Base-by-base conservation (phyloP, 2,888 invertebrate genomes). In the Zhuqinia jingwanae region DNA sequence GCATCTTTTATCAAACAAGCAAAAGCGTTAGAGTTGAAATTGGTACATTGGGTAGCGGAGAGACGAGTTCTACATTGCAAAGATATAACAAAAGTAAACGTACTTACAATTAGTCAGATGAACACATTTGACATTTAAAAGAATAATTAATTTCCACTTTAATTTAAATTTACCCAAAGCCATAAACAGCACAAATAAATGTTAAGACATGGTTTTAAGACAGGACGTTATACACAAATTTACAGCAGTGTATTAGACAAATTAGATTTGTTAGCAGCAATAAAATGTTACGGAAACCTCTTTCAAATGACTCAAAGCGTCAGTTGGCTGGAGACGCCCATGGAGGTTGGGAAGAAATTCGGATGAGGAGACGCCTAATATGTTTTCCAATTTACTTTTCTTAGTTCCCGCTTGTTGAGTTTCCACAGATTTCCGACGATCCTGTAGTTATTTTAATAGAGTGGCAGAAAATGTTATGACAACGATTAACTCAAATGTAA, bases 201-300 rank as follows among this genome's bases (percentile, higher is more conserved):
- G n/a, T n/a, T n/a, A n/a, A n/a, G n/a, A n/a, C n/a, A n/a, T n/a
- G n/a, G n/a, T n/a, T n/a, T n/a, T n/a, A n/a, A n/a, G n/a, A n/a
- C n/a, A n/a, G n/a, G n/a, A n/a, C n/a, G n/a, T n/a, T n/a, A n/a
- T n/a, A n/a, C n/a, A n/a, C n/a, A n/a, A n/a, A n/a, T 73, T 50
- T 73, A 25, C 68, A 80, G 68, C 68, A 53, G 53, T n/a, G 22
- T 15, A 2, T 60, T 68, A 60, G 20, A 60, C 68, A 68, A 45
- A 50, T 10, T 45, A 68, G 70, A 53, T 42, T 36, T 47, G 77
- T 76, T 77, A 83, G 53, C 68, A 10, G 79, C 73, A 79, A 63
- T 79, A 60, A 70, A 85, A 79, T 25, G 50, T 60, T 81, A 81
- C 13, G 30, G 27, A 80, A 88, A 89, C 89, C 89, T 89, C 89